These are phyloP conservation scores for Hyposoter dolosus DNA, from an alignment of 2,888 invertebrate species.

Conservation along the genomic window DNA sequence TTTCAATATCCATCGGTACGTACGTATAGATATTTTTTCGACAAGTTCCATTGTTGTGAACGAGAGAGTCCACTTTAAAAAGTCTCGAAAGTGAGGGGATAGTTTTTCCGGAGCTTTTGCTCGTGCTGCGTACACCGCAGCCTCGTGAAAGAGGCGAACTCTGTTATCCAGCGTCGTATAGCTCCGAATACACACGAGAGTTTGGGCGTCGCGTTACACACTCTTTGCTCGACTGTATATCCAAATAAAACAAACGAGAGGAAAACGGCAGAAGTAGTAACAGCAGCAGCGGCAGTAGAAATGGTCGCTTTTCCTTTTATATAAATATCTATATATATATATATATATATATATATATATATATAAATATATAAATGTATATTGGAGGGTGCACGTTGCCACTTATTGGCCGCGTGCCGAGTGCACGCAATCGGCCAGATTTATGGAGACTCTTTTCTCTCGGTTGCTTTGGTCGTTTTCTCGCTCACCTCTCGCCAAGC, in stretches of 20 bases:
- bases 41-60: slow-evolving; percentile 23
- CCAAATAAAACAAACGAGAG: slow-evolving; percentile 8
- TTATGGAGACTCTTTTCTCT: slow-evolving; percentile 74
- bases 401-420: slow-evolving; percentile 79
- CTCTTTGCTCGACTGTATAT: neutral
- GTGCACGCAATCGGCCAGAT: slow-evolving; percentile 78
- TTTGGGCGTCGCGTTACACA: slow-evolving; percentile 52
- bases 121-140: slow-evolving; percentile 18
- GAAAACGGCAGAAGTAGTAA: slow-evolving; percentile 52
- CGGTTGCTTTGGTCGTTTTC: slow-evolving; percentile 23
- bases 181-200: slow-evolving; percentile 28
- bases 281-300: slow-evolving; percentile 56
- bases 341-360: too few relatives aligned
- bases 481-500: slow-evolving; percentile 39
- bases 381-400: slow-evolving; percentile 73
- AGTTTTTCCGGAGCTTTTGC: slow-evolving; percentile 46
- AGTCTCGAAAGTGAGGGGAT: slow-evolving; percentile 55
- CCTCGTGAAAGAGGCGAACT: slow-evolving; percentile 26
- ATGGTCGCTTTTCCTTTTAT: slow-evolving; percentile 57
- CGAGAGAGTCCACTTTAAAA: slow-evolving; percentile 44
- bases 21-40: neutral
- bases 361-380: neutral
- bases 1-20: neutral
- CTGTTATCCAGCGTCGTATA: slow-evolving; percentile 40
- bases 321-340: neutral